Base-by-base conservation (phyloP, 2,888 invertebrate species). In the Magallana nippona region DNA sequence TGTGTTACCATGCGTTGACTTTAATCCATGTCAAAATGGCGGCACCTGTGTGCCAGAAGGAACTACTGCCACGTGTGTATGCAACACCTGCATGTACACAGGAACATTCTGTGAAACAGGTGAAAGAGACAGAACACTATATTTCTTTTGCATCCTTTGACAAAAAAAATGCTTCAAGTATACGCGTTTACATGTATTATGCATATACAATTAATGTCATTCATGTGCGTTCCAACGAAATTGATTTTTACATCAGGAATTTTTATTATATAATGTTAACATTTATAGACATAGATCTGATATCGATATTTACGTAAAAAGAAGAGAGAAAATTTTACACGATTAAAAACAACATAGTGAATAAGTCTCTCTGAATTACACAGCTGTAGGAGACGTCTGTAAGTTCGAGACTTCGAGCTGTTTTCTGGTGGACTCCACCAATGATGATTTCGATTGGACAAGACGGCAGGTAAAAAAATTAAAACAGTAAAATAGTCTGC, bases 391-490 rank as follows among this genome's bases (percentile, higher is more conserved):
- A n/a, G 10, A 60, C 10, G 19, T 8, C 17, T 60, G 60, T 19
- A 60, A n/a, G 17, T 60, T 60, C n/a, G 60, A 60, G 60, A 60
- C 10, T 60, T 15, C 11, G 17, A 60, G 19, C 15, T 60, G 60
- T 10, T 60, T 60, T 60, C 19, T 60, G 60, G 19, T 17, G 17
- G 60, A 60, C 60, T 17, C 19, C 5, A 10, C 60, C 8, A 60
- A 15, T 60, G 60, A 60, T 15, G n/a, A 60, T 60, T 60, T 60
- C 19, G 60, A 60, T 60, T 60, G 60, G 60, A 60, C 60, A 19
- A 15, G 17, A n/a, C 17, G 11, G 19, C n/a, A 60, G 60, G 60
- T 60, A 60, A 60, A 44, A 44, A 44, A 44, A 8, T 8, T 44
- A 44, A 44, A 44, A 27, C 27, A 27, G 27, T 27, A 44, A 44